A percentile compares a stretch with the other conserved stretches of the same genome.
phyloP scores from a whole-genome alignment of 2,113 vertebrate genomes.

The Tamias sibiricus region DNA sequence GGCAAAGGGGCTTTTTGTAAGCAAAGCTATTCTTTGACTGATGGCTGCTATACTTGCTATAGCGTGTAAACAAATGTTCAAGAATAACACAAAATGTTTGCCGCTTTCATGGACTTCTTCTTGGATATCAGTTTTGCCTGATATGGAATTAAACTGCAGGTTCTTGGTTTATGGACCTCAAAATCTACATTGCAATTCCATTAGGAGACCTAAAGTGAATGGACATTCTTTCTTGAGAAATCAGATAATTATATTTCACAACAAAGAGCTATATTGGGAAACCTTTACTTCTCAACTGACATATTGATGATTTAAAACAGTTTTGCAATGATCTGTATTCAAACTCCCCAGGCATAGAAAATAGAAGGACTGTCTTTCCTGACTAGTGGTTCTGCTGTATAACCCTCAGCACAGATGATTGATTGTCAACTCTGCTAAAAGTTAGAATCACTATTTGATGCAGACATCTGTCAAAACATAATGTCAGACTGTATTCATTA shows the following conservation, averaged over 20 bases:
- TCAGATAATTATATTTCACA: constrained; percentile 7
- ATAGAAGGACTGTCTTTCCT: background rate
- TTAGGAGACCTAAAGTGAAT: background rate
- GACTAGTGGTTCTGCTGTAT: background rate
- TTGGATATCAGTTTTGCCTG: background rate
- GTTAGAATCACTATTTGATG: background rate
- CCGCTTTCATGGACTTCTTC: background rate
- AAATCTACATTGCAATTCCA: background rate
- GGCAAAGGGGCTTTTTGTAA: background rate
- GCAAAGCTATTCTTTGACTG: background rate
- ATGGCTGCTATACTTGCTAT: background rate
- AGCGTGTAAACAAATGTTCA: background rate
- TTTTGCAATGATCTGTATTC: background rate
- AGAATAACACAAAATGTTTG: background rate
- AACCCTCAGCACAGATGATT: background rate
- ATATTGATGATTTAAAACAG: constrained; percentile 14
- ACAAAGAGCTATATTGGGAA: background rate
- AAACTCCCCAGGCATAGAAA: background rate
- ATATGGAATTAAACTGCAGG: background rate
- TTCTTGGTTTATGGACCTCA: background rate
- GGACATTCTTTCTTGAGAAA: background rate
- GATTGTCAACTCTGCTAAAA: background rate
- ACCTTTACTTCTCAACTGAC: background rate
- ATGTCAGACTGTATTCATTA: background rate
- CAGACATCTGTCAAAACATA: background rate